These are phyloP conservation scores for Asarcornis scutulata DNA, from an alignment of 2,113 vertebrate genomes.

Conservation along the genomic window DNA sequence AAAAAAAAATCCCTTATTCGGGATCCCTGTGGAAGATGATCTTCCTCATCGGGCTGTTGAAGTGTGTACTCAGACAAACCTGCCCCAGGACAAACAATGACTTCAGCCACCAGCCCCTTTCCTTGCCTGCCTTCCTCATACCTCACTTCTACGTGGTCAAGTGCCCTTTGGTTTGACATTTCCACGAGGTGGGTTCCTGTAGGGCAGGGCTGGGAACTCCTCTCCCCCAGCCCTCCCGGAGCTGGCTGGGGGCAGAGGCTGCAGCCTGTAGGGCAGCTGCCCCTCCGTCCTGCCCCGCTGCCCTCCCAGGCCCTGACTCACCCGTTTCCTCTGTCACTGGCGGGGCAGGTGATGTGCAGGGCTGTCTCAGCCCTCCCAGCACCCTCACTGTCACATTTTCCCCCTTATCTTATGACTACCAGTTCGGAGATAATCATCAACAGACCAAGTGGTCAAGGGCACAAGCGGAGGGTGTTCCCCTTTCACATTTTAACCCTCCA, in stretches of 20 bases:
- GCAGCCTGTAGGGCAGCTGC: neutral
- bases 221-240: neutral
- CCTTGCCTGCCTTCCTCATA: neutral
- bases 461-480: neutral
- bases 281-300: neutral
- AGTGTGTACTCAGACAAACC: neutral
- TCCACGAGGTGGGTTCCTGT: neutral
- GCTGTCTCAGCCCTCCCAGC: neutral
- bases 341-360: conserved; percentile 9
- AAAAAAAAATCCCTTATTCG: neutral
- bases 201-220: neutral
- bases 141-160: neutral
- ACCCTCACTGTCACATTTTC: conserved; percentile 15
- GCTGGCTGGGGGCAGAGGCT: neutral
- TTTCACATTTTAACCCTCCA: neutral
- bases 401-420: conserved; percentile 30
- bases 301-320: conserved; percentile 31
- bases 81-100: neutral
- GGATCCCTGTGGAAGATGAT: neutral
- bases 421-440: neutral
- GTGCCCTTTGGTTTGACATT: neutral
- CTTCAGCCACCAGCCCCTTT: neutral
- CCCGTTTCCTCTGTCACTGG: neutral
- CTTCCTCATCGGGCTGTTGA: neutral
- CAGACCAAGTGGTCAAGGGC: neutral